Evolutionary conservation across 2,113 vertebrate genomes (phyloP).

Genomic region (Centrocercus urophasianus): DNA sequence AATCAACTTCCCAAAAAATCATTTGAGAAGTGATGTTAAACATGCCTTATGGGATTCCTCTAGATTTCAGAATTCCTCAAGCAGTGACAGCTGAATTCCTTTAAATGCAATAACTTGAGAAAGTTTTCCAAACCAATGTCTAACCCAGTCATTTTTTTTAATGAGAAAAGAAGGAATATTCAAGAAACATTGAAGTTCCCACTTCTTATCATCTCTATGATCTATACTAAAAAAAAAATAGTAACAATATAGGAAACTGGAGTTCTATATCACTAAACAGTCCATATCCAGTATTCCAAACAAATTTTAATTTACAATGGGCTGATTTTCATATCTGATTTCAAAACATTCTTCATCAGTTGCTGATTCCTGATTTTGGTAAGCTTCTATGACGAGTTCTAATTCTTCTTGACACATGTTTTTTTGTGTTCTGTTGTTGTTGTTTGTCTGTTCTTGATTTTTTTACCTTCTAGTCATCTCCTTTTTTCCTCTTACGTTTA

Average conservation of each 20-base stretch:
- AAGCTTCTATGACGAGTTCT: neutral
- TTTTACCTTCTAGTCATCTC: neutral
- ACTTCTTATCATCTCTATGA: neutral
- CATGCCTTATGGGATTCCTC: accelerated
- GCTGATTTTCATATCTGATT: neutral
- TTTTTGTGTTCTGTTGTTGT: too few species aligned
- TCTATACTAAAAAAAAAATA: neutral
- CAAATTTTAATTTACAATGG: neutral
- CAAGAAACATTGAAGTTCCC: neutral
- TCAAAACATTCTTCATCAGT: neutral
- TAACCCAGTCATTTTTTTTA: neutral
- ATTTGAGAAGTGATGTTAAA: neutral
- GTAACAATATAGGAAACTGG: neutral
- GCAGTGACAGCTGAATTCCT: neutral
- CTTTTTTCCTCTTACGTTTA: neutral
- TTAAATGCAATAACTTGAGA: neutral
- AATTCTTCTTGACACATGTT: neutral
- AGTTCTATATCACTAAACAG: neutral
- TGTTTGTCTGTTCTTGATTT: neutral
- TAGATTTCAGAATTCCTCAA: neutral
- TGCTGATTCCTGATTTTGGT: neutral
- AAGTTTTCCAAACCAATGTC: neutral
- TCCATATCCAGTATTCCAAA: neutral
- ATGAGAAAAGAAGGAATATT: neutral
- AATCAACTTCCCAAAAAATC: neutral